These are phyloP conservation scores for Beris chalybata DNA, from an alignment of 2,888 invertebrate genomes.

Conservation along the genomic window DNA sequence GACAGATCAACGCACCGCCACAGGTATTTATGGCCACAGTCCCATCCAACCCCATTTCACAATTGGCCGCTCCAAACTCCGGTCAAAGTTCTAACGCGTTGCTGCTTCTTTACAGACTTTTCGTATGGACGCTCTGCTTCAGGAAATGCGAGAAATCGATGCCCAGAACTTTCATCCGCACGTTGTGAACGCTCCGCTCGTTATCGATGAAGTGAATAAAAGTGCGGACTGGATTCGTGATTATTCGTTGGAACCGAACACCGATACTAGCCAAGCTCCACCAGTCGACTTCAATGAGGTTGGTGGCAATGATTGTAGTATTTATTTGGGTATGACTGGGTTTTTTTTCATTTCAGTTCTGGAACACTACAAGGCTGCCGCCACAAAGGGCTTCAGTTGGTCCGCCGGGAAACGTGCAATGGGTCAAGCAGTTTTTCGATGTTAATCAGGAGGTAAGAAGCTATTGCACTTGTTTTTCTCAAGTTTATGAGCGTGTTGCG, in stretches of 20 bases:
- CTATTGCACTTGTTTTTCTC: no score
- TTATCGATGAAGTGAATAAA: slow-evolving; percentile 47
- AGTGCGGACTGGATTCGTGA: slow-evolving; percentile 65
- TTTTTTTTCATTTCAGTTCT: slow-evolving; percentile 32
- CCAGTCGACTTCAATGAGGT: slow-evolving; percentile 43
- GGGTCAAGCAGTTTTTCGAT: slow-evolving; percentile 52
- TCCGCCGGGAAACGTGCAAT: slow-evolving; percentile 45
- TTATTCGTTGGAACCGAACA: slow-evolving; percentile 58
- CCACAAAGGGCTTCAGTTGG: slow-evolving; percentile 45
- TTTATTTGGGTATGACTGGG: not conserved
- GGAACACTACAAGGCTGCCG: slow-evolving; percentile 27
- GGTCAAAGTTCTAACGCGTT: slow-evolving; percentile 5
- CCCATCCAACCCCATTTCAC: not conserved
- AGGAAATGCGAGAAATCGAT: slow-evolving; percentile 79
- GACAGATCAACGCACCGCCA: slow-evolving; percentile 58
- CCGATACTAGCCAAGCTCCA: slow-evolving; percentile 44
- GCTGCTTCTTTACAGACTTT: slow-evolving; percentile 66
- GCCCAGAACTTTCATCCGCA: slow-evolving; percentile 43
- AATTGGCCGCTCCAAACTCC: not conserved
- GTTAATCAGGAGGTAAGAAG: slow-evolving; percentile 37
- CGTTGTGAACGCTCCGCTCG: slow-evolving; percentile 45
- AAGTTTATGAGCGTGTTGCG: no score
- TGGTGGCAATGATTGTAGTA: not conserved
- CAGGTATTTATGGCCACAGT: slow-evolving; percentile 40
- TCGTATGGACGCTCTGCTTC: slow-evolving; percentile 82